These are phyloP conservation scores for Drosophila grimshawi DNA, from an alignment of 1,140 invertebrate species.

Conservation along the genomic window DNA sequence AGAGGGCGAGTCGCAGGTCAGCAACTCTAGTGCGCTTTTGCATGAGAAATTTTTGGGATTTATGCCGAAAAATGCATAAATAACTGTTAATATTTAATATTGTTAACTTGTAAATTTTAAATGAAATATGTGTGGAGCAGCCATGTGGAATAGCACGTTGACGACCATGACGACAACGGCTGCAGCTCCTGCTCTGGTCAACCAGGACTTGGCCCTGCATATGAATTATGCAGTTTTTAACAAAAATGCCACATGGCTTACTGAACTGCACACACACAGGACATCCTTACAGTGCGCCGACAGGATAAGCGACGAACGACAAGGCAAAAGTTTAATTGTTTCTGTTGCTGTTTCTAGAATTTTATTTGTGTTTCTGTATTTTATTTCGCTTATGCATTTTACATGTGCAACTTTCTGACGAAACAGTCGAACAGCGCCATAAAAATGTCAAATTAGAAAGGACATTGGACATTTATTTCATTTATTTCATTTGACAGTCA, in stretches of 20 bases:
- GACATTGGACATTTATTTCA: conserved; percentile 62
- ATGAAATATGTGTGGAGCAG: conserved; percentile 70
- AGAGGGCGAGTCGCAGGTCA: conserved; percentile 12
- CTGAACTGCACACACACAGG: conserved; percentile 26
- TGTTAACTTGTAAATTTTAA: conserved; percentile 83
- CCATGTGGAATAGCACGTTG: conserved; percentile 45
- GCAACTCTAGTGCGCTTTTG: conserved; percentile 68
- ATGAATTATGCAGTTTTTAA: conserved; percentile 83
- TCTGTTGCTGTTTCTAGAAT: conserved; percentile 56
- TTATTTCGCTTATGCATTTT: conserved; percentile 46
- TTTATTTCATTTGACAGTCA: conserved; percentile 34
- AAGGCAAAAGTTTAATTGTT: conserved; percentile 78
- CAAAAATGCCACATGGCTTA: conserved; percentile 75
- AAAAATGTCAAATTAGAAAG: conserved; percentile 67
- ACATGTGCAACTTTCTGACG: conserved; percentile 17
- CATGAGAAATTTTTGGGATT: conserved; percentile 80
- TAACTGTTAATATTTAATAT: conserved; percentile 83
- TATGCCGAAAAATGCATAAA: conserved; percentile 82
- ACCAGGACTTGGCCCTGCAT: conserved; percentile 38
- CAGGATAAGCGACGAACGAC: background rate
- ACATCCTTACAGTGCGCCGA: background rate
- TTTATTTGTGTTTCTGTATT: conserved; percentile 36
- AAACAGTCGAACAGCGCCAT: conserved; percentile 1
- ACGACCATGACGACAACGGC: conserved; percentile 43
- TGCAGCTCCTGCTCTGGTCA: conserved; percentile 7